Percentiles rank a stretch among this genome's conserved stretches.
These are phyloP conservation scores for Leptestheria dahalacensis DNA, from an alignment of 1,140 invertebrate genomes.

Conservation along the genomic window DNA sequence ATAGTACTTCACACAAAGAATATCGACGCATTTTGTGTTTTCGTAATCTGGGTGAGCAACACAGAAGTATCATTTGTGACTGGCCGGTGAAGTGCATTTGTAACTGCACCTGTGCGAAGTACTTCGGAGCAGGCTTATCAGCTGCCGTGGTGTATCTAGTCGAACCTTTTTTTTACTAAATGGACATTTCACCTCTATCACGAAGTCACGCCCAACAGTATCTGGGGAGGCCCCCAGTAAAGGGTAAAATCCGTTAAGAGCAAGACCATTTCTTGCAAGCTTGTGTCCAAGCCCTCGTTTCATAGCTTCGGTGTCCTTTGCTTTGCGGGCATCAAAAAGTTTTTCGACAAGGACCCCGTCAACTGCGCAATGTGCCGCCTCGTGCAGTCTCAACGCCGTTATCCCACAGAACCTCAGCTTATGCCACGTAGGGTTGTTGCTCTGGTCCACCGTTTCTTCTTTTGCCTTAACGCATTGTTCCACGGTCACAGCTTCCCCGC, in stretches of 20 bases:
- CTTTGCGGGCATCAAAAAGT: background rate
- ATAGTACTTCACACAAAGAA: slow-evolving; percentile 2
- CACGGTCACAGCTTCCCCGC: too few relatives aligned
- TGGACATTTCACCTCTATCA: slow-evolving; percentile 27
- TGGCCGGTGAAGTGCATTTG: slow-evolving; percentile 23
- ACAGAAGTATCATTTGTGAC: slow-evolving; percentile 21
- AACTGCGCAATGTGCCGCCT: background rate
- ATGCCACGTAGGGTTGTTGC: too few relatives aligned
- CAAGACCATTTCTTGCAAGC: slow-evolving; percentile 16
- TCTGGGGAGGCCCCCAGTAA: slow-evolving; percentile 27
- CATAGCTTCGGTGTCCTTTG: background rate
- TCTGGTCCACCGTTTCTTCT: too few relatives aligned
- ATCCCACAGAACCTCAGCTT: too few relatives aligned
- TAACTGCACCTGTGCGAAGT: slow-evolving; percentile 22
- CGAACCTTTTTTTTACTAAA: slow-evolving; percentile 2
- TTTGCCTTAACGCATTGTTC: too few relatives aligned
- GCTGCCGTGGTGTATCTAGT: slow-evolving; percentile 18
- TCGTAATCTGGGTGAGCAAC: slow-evolving; percentile 20
- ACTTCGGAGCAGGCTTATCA: slow-evolving; percentile 21
- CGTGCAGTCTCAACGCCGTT: background rate
- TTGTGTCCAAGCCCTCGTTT: background rate
- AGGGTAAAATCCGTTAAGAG: slow-evolving; percentile 18
- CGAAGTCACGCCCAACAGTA: slow-evolving; percentile 20
- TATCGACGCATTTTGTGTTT: slow-evolving; percentile 18
- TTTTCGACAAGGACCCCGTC: background rate